These are phyloP conservation scores for Andricus quercusramuli DNA, from an alignment of 2,888 invertebrate species.

Conservation along the genomic window DNA sequence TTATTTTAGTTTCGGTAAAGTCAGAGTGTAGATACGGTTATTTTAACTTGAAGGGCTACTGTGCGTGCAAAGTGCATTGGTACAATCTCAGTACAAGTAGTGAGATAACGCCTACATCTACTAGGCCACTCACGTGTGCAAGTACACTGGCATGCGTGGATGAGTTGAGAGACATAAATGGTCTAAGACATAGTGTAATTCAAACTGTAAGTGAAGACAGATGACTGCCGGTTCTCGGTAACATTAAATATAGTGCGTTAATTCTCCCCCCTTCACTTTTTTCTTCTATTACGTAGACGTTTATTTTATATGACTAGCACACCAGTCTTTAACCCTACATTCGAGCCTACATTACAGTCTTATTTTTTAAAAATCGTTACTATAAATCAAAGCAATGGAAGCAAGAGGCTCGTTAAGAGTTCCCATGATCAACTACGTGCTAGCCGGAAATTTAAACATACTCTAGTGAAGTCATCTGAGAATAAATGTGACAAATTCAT, in stretches of 20 bases:
- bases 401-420: not conserved
- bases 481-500: not conserved
- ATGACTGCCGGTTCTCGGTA: conserved; percentile 43
- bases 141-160: conserved; percentile 34
- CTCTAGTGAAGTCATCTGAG: not conserved
- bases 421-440: not conserved
- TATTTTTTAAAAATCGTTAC: conserved; percentile 19
- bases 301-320: conserved; percentile 25
- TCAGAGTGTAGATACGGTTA: too few relatives aligned
- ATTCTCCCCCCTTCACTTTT: conserved; percentile 31
- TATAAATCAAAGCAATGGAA: conserved; percentile 12
- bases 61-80: conserved; percentile 6
- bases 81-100: conserved; percentile 25
- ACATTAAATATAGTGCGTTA: conserved; percentile 38
- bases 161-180: conserved; percentile 10
- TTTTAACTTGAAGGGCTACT: not conserved
- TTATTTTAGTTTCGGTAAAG: too few relatives aligned
- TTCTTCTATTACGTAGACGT: conserved; percentile 30
- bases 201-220: conserved; percentile 44
- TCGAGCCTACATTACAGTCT: not conserved
- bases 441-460: not conserved
- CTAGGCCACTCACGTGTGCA: conserved; percentile 21
- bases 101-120: conserved; percentile 38
- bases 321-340: conserved; percentile 13
- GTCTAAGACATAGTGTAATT: conserved; percentile 38